Conservation (phyloP, 2,113 vertebrate species). For the Nicator chloris region DNA sequence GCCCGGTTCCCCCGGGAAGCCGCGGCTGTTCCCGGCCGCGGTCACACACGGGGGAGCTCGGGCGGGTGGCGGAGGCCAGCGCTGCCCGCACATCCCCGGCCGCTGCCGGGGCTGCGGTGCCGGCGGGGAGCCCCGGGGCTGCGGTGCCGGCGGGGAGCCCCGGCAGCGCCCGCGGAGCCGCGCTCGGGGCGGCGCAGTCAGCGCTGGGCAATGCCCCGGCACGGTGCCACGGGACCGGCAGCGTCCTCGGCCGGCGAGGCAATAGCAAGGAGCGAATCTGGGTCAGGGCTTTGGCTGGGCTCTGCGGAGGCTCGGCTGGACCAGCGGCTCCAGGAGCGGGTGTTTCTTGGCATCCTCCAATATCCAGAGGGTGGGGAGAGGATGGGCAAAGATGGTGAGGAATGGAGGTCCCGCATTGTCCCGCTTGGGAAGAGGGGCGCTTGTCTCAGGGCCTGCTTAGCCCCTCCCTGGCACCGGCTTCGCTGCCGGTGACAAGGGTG, state of each 20-base stretch:
- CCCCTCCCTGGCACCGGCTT: neutral
- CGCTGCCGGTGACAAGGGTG: neutral
- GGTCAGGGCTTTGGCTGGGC: neutral
- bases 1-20: rapidly evolving
- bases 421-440: neutral
- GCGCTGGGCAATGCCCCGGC: neutral
- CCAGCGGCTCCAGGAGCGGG: neutral
- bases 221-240: neutral
- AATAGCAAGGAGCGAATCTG: slow-evolving; percentile 7
- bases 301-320: neutral
- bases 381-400: neutral
- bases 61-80: neutral
- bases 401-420: rapidly evolving
- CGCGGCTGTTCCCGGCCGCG: rapidly evolving
- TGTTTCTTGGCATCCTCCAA: rapidly evolving
- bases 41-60: rapidly evolving
- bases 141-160: neutral
- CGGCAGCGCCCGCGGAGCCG: neutral
- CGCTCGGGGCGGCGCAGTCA: neutral
- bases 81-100: neutral
- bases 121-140: neutral
- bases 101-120: no score
- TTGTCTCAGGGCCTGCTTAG: neutral
- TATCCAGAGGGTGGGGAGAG: neutral
- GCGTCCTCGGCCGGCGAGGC: neutral